phyloP scores from a whole-genome alignment of 2,888 invertebrate genomes.

The Melanophora roralis region DNA sequence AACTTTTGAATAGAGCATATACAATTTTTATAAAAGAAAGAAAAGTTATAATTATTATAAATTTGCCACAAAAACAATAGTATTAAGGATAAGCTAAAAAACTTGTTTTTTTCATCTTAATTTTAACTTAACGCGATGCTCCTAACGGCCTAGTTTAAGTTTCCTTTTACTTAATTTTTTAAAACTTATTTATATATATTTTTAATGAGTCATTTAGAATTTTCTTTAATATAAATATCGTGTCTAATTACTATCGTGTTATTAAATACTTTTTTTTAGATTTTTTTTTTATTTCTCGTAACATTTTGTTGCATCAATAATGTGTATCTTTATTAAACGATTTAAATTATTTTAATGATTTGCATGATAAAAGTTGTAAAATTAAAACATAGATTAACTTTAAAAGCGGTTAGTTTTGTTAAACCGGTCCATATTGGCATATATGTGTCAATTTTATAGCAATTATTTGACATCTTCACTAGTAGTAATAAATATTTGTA shows the following conservation, averaged over 20 bases:
- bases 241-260: not conserved
- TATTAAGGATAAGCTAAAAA: no score
- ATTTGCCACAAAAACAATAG: no score
- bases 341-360: not conserved
- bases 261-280: not conserved
- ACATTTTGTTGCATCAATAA: not conserved
- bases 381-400: not conserved
- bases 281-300: not conserved
- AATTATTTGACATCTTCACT: constrained; percentile 28
- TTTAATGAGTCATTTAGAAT: no score
- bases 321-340: not conserved
- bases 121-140: no score
- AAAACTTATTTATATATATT: no score
- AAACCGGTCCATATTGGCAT: constrained; percentile 30
- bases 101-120: no score
- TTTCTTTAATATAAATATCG: not conserved
- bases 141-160: no score
- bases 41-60: no score
- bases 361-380: not conserved
- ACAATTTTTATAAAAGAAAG: no score
- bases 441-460: constrained; percentile 10
- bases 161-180: no score
- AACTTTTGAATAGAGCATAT: no score
- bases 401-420: not conserved
- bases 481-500: not conserved